Base-by-base conservation (phyloP, 2,113 vertebrate genomes). In the Camelus bactrianus region DNA sequence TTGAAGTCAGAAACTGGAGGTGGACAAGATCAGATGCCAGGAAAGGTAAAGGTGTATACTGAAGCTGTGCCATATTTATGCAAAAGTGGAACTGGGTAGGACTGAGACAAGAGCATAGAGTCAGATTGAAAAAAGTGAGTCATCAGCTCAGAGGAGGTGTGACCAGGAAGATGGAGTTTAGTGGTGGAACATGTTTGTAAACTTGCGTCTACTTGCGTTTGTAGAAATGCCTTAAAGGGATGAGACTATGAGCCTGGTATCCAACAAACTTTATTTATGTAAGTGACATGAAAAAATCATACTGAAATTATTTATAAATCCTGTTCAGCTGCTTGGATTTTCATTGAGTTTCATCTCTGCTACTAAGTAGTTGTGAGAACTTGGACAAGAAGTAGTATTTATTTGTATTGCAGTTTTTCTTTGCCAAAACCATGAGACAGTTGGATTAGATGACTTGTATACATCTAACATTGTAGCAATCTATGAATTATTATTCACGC, bases 281-380 rank as follows among this genome's bases (percentile, higher is more conserved):
- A 58, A 52, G 42, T 73, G 75, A 75, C 17, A 30, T 82, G 17
- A 91, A 69, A 90, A 83, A 93, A n/a, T 26, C 24, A 64, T 35
- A 84, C 64, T 60, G 32, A 70, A 84, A 46, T 86, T 92, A 87
- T 90, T 82, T 96, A 73, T 54, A 48, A 50, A 92, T 76, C 35
- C 20, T 77, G 24, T 86, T 84, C 12, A 83, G 20, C 17, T 79
- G 54, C 22, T 88, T 92, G 35, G 3, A 64, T 62, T 93, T 90
- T 82, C n/a, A 77, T 26, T 80, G 56, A 87, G 0, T 83, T 73
- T 77, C 13, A 67, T 62, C 48, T 88, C 56, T 87, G 62, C 38
- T 75, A 42, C 58, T 86, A 85, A 91, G 80, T 96, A 79, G n/a
- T 32, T 42, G 42, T 75, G 69, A 94, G 16, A 89, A 89, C 50